These are phyloP conservation scores for Cirrhinus molitorella DNA, from an alignment of 2,797 vertebrate genomes.

Conservation along the genomic window DNA sequence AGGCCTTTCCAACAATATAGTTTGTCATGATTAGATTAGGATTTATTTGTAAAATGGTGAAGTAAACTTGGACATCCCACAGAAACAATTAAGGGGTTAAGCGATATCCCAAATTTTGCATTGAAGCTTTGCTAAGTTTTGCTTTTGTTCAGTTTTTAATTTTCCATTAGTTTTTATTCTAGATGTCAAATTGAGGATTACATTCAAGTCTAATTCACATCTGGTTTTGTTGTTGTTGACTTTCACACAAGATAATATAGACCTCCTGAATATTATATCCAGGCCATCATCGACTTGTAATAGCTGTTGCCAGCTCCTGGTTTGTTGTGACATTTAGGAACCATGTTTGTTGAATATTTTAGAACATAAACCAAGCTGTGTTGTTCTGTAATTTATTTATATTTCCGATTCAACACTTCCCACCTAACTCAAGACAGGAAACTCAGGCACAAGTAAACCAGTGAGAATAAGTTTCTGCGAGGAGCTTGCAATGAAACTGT, in stretches of 20 bases:
- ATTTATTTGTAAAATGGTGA: too few relatives aligned
- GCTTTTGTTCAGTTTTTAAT: neutral
- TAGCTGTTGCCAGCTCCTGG: neutral
- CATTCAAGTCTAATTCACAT: neutral
- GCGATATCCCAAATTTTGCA: too few relatives aligned
- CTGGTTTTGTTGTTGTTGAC: neutral
- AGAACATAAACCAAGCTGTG: neutral
- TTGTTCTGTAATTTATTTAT: neutral
- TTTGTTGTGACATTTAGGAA: neutral
- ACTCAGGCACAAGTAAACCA: slow-evolving; percentile 18
- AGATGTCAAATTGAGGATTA: neutral
- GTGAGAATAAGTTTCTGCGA: slow-evolving; percentile 28
- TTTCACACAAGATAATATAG: neutral
- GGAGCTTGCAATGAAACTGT: slow-evolving; percentile 62
- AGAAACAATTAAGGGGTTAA: too few relatives aligned
- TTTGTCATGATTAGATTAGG: too few relatives aligned
- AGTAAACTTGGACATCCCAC: too few relatives aligned
- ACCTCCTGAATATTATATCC: neutral
- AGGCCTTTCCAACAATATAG: too few relatives aligned
- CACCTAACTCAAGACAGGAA: neutral
- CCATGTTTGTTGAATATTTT: neutral
- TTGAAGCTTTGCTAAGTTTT: neutral
- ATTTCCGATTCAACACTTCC: neutral
- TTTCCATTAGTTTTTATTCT: neutral
- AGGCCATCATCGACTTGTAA: neutral